Evolutionary conservation across 2,797 vertebrate species (phyloP).

Genomic region (Premnoplex brunnescens): DNA sequence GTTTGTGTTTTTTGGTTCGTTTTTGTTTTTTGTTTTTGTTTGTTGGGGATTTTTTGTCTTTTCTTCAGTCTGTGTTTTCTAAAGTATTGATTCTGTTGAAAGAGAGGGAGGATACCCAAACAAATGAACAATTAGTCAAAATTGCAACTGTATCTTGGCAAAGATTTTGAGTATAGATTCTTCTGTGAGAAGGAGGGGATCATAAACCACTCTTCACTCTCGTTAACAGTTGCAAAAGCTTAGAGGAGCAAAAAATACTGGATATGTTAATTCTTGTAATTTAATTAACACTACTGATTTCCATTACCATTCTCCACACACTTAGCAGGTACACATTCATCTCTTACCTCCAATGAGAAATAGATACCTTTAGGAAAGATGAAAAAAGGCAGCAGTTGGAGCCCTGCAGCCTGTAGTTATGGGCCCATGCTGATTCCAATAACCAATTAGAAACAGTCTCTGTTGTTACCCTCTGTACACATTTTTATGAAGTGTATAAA

Average conservation of each 20-base stretch:
- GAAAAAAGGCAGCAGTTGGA: neutral
- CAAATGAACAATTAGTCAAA: neutral
- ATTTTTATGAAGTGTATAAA: neutral
- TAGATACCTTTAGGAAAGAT: conserved; percentile 24
- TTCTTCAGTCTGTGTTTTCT: neutral
- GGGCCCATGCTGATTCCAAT: neutral
- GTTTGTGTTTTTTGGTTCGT: neutral
- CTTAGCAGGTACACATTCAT: conserved; percentile 27
- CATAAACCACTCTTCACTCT: conserved; percentile 26
- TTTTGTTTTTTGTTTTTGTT: no score
- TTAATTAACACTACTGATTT: conserved; percentile 67
- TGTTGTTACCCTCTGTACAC: neutral
- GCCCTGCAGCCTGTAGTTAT: neutral
- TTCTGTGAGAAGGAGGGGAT: neutral
- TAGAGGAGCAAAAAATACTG: conserved; percentile 34
- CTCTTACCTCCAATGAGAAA: conserved; percentile 22
- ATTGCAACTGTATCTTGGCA: neutral
- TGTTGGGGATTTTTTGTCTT: neutral
- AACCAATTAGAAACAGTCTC: neutral
- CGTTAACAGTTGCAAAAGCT: conserved; percentile 37
- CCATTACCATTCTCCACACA: conserved; percentile 30
- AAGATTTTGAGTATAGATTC: neutral
- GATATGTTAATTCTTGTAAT: conserved; percentile 59
- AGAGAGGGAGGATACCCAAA: neutral
- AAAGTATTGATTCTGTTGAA: neutral